Percentiles rank a stretch among this genome's conserved stretches.
Conservation (phyloP, 2,113 vertebrate genomes). For the Syrmaticus mikado region DNA sequence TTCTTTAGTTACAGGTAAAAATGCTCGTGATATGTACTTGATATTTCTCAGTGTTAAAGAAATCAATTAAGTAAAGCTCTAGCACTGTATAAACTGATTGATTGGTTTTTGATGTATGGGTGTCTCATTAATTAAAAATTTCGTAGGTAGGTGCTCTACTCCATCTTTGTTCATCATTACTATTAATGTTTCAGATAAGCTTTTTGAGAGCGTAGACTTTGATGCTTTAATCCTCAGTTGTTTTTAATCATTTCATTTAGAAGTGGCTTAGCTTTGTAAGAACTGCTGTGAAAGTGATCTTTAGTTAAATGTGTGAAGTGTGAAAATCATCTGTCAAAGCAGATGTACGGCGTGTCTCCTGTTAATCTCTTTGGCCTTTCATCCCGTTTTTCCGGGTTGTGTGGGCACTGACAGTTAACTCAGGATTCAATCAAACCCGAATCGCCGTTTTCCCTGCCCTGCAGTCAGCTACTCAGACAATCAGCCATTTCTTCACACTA, state of each 20-base stretch:
- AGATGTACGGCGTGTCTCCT: slow-evolving; percentile 42
- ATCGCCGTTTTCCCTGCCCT: slow-evolving; percentile 50
- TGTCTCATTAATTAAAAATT: background rate
- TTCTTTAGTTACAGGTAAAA: background rate
- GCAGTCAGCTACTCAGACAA: background rate
- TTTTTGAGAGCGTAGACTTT: background rate
- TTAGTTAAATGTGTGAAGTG: slow-evolving; percentile 68
- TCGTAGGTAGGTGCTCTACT: background rate
- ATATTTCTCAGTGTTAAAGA: background rate
- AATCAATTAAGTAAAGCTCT: background rate
- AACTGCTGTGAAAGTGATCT: slow-evolving; percentile 41
- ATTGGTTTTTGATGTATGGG: background rate
- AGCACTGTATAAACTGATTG: background rate
- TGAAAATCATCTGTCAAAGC: slow-evolving; percentile 71
- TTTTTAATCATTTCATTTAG: slow-evolving; percentile 10
- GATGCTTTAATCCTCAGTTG: slow-evolving; percentile 19
- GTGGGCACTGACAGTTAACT: slow-evolving; percentile 37
- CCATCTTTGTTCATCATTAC: background rate
- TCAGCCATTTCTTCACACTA: slow-evolving; percentile 43
- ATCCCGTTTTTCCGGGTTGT: slow-evolving; percentile 11
- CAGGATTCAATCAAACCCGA: slow-evolving; percentile 52
- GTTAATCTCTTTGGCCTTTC: slow-evolving; percentile 56
- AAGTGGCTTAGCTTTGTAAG: slow-evolving; percentile 38
- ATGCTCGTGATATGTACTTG: background rate
- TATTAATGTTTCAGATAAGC: background rate